Evolutionary conservation across 2,888 invertebrate genomes (phyloP), one percentile per base, ranked within the genome.

Genomic region (Polyploca ridens): DNA sequence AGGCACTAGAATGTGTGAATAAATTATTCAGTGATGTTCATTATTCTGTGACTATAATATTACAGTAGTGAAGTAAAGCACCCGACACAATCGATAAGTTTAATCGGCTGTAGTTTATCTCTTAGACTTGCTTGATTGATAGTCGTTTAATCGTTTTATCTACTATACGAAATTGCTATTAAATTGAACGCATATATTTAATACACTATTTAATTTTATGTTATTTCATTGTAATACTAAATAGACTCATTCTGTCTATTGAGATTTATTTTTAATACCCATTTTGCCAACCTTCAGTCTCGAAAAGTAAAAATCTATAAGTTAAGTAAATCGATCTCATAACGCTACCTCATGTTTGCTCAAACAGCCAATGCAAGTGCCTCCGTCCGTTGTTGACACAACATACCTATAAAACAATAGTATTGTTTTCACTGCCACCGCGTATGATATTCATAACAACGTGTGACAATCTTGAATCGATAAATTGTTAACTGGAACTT

Each of bases 391-490:
- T 91, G 89, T 91, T 91, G 89, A 89, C 85, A 91, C 86, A 90
- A 89, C 86, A 88, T 76, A 75, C 76, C 71, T 74, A 72, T 78
- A 77, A 75, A 84, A 87, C 87, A 85, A 68, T 68, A 66, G 78
- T 75, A 89, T 91, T 92, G 91, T 91, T 90, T 61, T 84, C 81
- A 73, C 75, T 73, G 7, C 16, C 73, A 71, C 71, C 72, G 69
- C 69, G 72, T 73, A 79, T 78, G 77, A 81, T 84, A 84, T 84
- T 83, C 86, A 87, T 86, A 90, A 90, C 87, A 89, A 76, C 67
- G 68, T 54, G 68, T 75, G 71, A 79, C 74, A 77, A 73, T 73
- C 72, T 74, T 74, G 66, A 71, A 78, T 76, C 73, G 73, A 76
- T 79, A 75, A 74, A 77, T 81, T 81, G 82, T 80, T 76, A 77